These are phyloP conservation scores for Caenorhabditis brenneri DNA, from an alignment of 1,140 invertebrate species.

Conservation along the genomic window DNA sequence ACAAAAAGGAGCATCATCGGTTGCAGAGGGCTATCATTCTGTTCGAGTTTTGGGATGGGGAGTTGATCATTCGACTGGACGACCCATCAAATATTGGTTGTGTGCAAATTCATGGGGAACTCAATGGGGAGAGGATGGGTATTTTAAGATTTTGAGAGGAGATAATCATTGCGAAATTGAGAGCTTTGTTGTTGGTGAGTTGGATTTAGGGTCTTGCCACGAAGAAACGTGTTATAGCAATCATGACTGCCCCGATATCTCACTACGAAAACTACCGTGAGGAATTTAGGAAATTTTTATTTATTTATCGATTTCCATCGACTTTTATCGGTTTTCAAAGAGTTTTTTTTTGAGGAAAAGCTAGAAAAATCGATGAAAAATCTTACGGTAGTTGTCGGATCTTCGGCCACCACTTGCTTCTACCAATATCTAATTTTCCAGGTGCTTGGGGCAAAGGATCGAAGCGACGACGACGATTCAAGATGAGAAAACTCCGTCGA, in stretches of 20 bases:
- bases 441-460: conserved; percentile 75
- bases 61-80: conserved; percentile 77
- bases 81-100: conserved; percentile 79
- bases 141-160: conserved; percentile 82
- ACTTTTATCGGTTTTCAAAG: no score
- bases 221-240: no score
- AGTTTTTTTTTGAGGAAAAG: no score
- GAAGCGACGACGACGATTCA: conserved; percentile 55
- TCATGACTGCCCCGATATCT: no score
- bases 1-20: conserved; percentile 57
- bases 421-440: no score
- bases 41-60: conserved; percentile 90
- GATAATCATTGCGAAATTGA: conserved; percentile 85
- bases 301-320: no score
- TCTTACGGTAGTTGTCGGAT: no score
- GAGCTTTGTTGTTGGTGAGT: conserved; percentile 78
- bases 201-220: no score
- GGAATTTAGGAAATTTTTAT: no score
- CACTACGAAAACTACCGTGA: no score
- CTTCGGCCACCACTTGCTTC: no score
- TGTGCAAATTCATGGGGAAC: conserved; percentile 87
- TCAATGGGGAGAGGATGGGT: conserved; percentile 86
- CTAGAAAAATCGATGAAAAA: no score
- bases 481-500: conserved; percentile 28
- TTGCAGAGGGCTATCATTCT: conserved; percentile 81